Conservation (phyloP, 2,888 invertebrate genomes). For the Neuroscelio doddi region DNA sequence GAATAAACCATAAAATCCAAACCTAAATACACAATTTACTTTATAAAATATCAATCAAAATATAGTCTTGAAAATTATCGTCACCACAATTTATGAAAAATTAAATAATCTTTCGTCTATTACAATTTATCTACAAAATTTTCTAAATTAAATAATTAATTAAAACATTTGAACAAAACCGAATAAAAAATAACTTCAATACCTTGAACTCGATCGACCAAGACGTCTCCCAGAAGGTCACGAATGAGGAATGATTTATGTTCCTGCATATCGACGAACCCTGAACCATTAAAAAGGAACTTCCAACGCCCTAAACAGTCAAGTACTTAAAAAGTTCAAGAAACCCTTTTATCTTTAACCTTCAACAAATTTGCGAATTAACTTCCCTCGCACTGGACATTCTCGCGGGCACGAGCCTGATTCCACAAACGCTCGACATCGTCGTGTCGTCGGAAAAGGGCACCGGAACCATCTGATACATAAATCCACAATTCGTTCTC, state of each 20-base stretch:
- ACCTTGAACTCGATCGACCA: conserved; percentile 74
- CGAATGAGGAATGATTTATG: conserved; percentile 87
- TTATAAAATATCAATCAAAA: too few species aligned
- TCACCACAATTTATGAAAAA: too few species aligned
- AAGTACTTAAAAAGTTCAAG: background rate
- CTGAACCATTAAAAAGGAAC: conserved; percentile 13
- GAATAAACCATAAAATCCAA: too few species aligned
- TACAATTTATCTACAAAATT: too few species aligned
- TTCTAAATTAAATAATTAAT: too few species aligned
- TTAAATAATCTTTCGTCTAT: too few species aligned
- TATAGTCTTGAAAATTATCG: too few species aligned
- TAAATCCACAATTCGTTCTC: conserved; percentile 15
- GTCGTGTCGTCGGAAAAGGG: conserved; percentile 14
- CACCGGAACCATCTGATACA: conserved; percentile 27
- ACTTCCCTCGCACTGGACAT: conserved; percentile 3
- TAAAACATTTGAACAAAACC: too few species aligned
- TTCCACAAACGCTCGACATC: background rate
- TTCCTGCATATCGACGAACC: conserved; percentile 65
- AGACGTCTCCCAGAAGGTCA: conserved; percentile 86
- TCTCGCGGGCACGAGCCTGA: background rate
- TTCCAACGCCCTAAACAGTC: conserved; percentile 6
- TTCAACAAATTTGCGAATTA: background rate
- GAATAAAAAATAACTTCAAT: too few species aligned
- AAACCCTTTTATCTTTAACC: background rate
- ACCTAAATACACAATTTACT: too few species aligned